Conservation (phyloP, 2,888 invertebrate species). For the Tetragonula carbonaria region DNA sequence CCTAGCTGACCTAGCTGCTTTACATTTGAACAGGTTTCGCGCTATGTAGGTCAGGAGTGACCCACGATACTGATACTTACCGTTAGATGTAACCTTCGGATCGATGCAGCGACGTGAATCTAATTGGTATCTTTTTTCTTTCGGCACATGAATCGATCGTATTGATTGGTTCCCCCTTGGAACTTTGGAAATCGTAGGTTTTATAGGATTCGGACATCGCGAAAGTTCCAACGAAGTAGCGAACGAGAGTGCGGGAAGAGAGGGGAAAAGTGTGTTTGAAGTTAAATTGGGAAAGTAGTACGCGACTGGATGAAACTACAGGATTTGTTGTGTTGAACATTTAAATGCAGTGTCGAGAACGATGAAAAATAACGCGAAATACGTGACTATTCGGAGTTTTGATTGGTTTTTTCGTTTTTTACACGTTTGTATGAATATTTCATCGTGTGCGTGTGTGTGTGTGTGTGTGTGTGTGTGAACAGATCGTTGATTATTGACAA, state of each 20-base stretch:
- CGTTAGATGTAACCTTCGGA: not conserved
- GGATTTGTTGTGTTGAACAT: not conserved
- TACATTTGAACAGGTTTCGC: not conserved
- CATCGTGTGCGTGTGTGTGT: rapidly evolving
- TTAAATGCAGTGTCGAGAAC: not conserved
- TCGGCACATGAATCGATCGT: not conserved
- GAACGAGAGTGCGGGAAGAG: not conserved
- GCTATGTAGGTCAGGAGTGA: constrained; percentile 10
- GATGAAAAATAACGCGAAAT: not conserved
- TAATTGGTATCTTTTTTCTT: not conserved
- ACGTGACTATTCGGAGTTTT: not conserved
- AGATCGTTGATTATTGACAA: not conserved
- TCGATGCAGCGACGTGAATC: not conserved
- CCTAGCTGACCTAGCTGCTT: not conserved
- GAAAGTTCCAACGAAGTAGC: not conserved
- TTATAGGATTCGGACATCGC: not conserved
- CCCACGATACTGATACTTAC: not conserved
- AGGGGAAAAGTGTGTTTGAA: not conserved
- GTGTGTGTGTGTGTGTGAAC: not conserved
- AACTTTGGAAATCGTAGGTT: not conserved
- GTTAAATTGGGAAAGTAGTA: not conserved
- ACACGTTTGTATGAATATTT: not conserved
- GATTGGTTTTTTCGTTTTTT: not conserved
- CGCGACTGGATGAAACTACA: not conserved
- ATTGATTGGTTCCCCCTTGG: not conserved